phyloP scores from a whole-genome alignment of 64 coral and sea anemone genomes.

The Pocillopora damicornis region DNA sequence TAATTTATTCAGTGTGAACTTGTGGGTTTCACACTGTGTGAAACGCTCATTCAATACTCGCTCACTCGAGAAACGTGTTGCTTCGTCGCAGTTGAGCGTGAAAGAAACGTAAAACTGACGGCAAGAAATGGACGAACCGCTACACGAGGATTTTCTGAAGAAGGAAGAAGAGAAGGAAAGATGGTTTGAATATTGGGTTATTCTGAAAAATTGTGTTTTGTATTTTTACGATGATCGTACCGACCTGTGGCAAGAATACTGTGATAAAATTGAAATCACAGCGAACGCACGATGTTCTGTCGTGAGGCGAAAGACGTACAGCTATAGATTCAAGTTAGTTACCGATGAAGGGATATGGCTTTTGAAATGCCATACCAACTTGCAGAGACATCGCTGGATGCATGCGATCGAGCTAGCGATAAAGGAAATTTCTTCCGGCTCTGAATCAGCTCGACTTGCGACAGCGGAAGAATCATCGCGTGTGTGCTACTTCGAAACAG shows the following conservation, averaged over 20 bases:
- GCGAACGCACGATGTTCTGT: slow-evolving; percentile 52
- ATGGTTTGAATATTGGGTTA: slow-evolving; percentile 53
- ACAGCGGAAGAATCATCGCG: neutral
- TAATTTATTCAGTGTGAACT: neutral
- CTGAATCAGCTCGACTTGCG: slow-evolving; percentile 7
- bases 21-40: slow-evolving; percentile 7
- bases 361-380: slow-evolving; percentile 78
- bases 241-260: slow-evolving; percentile 45
- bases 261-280: slow-evolving; percentile 57
- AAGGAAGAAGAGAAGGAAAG: slow-evolving; percentile 31
- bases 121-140: slow-evolving; percentile 13
- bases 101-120: neutral
- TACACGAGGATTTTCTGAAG: slow-evolving; percentile 55
- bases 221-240: slow-evolving; percentile 54
- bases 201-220: slow-evolving; percentile 15
- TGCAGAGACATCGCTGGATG: slow-evolving; percentile 92
- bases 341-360: slow-evolving; percentile 46
- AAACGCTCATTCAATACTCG: slow-evolving; percentile 10
- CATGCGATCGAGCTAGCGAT: slow-evolving; percentile 67
- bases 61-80: neutral
- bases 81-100: neutral
- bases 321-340: slow-evolving; percentile 65
- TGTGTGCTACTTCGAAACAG: slow-evolving; percentile 28
- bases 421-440: slow-evolving; percentile 20
- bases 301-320: slow-evolving; percentile 67